These are phyloP conservation scores for Casuarius casuarius DNA, from an alignment of 2,113 vertebrate species.

Conservation along the genomic window DNA sequence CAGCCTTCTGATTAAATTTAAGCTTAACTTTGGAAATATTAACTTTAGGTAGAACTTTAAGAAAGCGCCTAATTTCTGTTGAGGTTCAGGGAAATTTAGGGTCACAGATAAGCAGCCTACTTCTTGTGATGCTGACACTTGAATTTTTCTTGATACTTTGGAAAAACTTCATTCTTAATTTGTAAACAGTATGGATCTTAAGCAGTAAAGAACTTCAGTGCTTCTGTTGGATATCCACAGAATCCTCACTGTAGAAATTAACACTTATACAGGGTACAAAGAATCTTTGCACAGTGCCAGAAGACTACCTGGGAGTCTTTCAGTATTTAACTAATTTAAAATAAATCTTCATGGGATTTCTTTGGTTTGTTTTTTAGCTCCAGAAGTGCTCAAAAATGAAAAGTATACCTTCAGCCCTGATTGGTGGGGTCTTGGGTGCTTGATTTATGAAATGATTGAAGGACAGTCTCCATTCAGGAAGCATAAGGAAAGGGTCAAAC, in stretches of 20 bases:
- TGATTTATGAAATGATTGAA: constrained; percentile 94
- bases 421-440: constrained; percentile 95
- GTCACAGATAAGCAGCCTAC: background rate
- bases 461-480: constrained; percentile 91
- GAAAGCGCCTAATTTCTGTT: background rate
- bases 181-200: background rate
- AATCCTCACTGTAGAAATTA: background rate
- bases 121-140: background rate
- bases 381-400: constrained; percentile 91
- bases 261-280: background rate
- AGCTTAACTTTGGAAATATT: background rate
- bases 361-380: constrained; percentile 78
- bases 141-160: background rate
- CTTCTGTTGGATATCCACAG: background rate
- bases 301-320: background rate
- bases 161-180: background rate
- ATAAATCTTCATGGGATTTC: background rate
- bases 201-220: background rate
- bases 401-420: constrained; percentile 89
- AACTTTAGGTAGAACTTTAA: background rate
- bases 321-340: background rate
- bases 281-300: background rate
- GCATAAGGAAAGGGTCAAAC: constrained; percentile 87
- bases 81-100: background rate
- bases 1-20: background rate